Evolutionary conservation across 2,888 invertebrate genomes (phyloP).

Genomic region (Drosophila leonis): DNA sequence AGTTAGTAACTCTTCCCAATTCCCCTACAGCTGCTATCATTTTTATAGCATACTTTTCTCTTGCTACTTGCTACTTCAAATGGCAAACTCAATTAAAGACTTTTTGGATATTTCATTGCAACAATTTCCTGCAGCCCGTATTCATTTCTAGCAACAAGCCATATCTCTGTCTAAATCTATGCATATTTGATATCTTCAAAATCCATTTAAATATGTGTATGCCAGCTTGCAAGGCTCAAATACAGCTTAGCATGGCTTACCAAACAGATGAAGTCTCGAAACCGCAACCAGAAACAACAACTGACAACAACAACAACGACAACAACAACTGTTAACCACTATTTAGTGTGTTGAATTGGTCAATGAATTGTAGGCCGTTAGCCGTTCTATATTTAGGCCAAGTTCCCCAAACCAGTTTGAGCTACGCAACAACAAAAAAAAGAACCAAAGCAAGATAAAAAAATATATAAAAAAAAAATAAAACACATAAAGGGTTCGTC

Average conservation of each 20-base stretch:
- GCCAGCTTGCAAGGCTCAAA: background rate
- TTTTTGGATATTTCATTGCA: background rate
- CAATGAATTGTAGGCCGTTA: conserved; percentile 48
- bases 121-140: background rate
- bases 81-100: background rate
- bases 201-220: conserved; percentile 6
- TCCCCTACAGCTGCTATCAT: background rate
- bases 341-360: conserved; percentile 45
- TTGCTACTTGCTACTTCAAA: background rate
- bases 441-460: no score
- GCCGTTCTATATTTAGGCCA: conserved; percentile 34
- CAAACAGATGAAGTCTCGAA: background rate
- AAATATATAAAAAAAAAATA: background rate
- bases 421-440: background rate
- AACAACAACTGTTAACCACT: conserved; percentile 55
- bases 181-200: conserved; percentile 5
- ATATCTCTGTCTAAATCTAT: background rate
- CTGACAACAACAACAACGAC: conserved; percentile 32
- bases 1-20: background rate
- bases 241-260: conserved; percentile 5
- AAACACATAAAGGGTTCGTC: conserved; percentile 26
- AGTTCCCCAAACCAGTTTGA: background rate
- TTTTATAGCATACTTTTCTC: conserved; percentile 22
- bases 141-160: background rate
- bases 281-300: conserved; percentile 23